Conservation (phyloP, 2,113 vertebrate genomes). For the Pygoscelis antarcticus region DNA sequence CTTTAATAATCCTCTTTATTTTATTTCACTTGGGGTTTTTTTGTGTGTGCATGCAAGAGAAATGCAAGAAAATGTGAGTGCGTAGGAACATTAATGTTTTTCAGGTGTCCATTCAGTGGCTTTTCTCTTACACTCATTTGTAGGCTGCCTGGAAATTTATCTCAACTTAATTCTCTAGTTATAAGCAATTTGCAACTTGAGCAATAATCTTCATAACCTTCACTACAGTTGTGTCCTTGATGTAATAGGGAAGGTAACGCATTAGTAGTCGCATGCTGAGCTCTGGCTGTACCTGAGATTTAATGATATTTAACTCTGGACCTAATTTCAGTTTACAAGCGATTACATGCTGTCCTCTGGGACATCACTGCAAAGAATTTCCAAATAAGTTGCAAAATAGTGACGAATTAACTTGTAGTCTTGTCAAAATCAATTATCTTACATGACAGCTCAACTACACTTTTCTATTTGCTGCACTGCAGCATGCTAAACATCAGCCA, state of each 20-base stretch:
- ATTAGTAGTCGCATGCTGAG: slow-evolving; percentile 84
- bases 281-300: slow-evolving; percentile 84
- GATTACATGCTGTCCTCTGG: slow-evolving; percentile 90
- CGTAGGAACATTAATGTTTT: not conserved
- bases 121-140: not conserved
- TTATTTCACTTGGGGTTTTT: not conserved
- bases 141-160: not conserved
- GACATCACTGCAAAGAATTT: slow-evolving; percentile 83
- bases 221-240: slow-evolving; percentile 78
- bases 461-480: slow-evolving; percentile 58
- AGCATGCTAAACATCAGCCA: slow-evolving; percentile 49
- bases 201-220: slow-evolving; percentile 56
- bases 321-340: slow-evolving; percentile 90
- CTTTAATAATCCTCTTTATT: slow-evolving; percentile 24
- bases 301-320: slow-evolving; percentile 91
- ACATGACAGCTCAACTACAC: slow-evolving; percentile 86
- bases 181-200: slow-evolving; percentile 43
- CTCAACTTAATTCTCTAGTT: slow-evolving; percentile 7
- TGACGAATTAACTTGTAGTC: slow-evolving; percentile 93
- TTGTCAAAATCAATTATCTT: slow-evolving; percentile 95
- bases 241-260: slow-evolving; percentile 65
- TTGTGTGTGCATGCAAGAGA: not conserved
- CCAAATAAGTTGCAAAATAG: slow-evolving; percentile 90
- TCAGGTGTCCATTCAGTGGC: not conserved
- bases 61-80: not conserved